Evolutionary conservation across 1,140 invertebrate species (phyloP).

Genomic region (Zaprionus vittiger): DNA sequence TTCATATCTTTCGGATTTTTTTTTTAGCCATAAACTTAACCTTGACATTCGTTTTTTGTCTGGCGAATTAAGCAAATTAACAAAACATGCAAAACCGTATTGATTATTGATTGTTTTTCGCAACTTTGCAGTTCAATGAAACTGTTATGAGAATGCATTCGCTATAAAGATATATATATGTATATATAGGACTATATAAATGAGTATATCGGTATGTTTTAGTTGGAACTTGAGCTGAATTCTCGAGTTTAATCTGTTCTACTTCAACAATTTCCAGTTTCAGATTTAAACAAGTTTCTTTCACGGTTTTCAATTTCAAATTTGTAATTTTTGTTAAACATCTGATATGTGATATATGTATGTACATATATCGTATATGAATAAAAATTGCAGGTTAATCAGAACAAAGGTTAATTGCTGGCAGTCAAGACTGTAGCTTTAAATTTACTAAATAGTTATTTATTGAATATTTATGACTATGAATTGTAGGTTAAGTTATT

Average conservation of each 20-base stretch:
- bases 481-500: background rate
- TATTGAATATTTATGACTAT: background rate
- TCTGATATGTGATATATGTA: background rate
- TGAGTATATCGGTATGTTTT: background rate
- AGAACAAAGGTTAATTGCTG: background rate
- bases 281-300: conserved; percentile 48
- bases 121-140: conserved; percentile 17
- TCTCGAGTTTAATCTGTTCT: conserved; percentile 59
- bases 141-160: conserved; percentile 19
- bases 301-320: conserved; percentile 22
- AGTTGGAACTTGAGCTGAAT: conserved; percentile 58
- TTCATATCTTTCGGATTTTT: conserved; percentile 5
- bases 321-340: background rate
- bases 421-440: background rate
- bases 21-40: conserved; percentile 58
- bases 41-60: conserved; percentile 69
- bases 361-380: background rate
- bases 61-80: conserved; percentile 33
- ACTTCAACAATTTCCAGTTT: conserved; percentile 57
- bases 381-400: conserved; percentile 7
- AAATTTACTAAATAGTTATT: background rate
- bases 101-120: background rate
- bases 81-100: conserved; percentile 38
- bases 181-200: background rate
- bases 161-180: conserved; percentile 19